These are phyloP conservation scores for Borostomias antarcticus DNA, from an alignment of 2,797 vertebrate species.

Conservation along the genomic window DNA sequence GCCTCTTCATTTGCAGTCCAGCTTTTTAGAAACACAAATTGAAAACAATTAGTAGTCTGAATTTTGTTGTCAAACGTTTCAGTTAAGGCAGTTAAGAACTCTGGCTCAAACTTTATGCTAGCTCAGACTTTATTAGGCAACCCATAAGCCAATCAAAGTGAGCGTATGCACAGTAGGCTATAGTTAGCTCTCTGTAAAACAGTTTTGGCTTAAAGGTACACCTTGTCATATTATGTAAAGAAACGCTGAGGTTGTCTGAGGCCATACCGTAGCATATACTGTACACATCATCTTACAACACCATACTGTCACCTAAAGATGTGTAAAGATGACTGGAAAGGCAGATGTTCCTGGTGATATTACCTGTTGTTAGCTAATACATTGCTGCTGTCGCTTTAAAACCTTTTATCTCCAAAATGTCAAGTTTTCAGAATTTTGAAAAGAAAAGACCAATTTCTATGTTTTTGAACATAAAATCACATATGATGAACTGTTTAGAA, in stretches of 20 bases:
- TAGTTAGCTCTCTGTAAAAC: not conserved
- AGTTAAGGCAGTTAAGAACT: no score
- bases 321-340: no score
- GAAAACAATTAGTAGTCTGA: not conserved
- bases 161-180: not conserved
- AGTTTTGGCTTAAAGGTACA: slow-evolving; percentile 13
- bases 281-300: no score
- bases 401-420: no score
- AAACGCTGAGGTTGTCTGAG: slow-evolving; percentile 5
- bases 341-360: no score
- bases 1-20: not conserved
- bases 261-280: not conserved
- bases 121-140: not conserved
- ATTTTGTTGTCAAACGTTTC: not conserved
- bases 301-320: no score
- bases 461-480: no score
- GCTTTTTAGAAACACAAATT: not conserved
- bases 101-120: not conserved
- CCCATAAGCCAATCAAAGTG: slow-evolving; percentile 20
- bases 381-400: no score
- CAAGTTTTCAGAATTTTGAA: no score
- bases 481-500: no score
- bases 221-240: not conserved
- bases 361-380: no score
- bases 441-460: no score